Percentiles rank a stretch among this genome's conserved stretches.
These are phyloP conservation scores for Entomobrya multifasciata DNA, from an alignment of 2,888 invertebrate genomes.

Conservation along the genomic window DNA sequence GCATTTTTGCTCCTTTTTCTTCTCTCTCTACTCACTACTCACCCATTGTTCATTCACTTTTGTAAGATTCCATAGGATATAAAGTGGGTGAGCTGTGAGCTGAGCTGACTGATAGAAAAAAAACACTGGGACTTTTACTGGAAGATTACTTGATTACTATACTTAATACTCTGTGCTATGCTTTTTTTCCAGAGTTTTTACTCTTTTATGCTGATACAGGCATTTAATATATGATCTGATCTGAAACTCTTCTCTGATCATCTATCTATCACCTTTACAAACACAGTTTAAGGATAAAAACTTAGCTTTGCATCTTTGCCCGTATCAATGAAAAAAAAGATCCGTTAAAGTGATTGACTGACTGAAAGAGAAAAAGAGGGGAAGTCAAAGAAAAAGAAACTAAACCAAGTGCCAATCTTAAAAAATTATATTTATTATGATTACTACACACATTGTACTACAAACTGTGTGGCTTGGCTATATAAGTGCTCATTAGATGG, in stretches of 20 bases:
- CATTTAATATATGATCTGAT: neutral
- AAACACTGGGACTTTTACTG: conserved; percentile 15
- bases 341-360: conserved; percentile 50
- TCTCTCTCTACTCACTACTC: neutral
- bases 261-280: conserved; percentile 3
- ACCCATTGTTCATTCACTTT: neutral
- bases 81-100: neutral
- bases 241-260: neutral
- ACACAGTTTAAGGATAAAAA: too few species aligned
- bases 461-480: conserved; percentile 36
- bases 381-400: neutral
- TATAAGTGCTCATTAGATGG: conserved; percentile 49
- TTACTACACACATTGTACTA: neutral
- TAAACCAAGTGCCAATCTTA: neutral
- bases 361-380: conserved; percentile 35
- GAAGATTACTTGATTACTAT: conserved; percentile 27
- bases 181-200: too few species aligned
- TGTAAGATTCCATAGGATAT: neutral
- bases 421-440: conserved; percentile 40
- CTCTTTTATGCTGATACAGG: neutral
- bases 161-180: neutral
- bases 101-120: conserved; percentile 17
- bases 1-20: too few species aligned
- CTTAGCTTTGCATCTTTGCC: too few species aligned
- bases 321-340: neutral